Conservation (phyloP, 2,113 vertebrate species). For the Strix aluco region DNA sequence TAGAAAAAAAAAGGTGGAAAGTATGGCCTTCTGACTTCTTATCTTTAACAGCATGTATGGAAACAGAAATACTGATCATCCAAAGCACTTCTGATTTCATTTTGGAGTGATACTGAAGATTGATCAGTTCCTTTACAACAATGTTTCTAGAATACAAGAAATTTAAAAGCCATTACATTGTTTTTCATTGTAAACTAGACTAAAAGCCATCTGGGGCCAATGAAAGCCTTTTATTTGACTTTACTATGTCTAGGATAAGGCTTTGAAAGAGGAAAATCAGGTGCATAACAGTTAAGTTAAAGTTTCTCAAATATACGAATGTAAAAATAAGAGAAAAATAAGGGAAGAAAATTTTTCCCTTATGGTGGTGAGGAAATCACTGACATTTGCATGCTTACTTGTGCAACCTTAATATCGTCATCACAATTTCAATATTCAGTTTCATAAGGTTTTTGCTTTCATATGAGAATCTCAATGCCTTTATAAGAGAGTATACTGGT, state of each 20-base stretch:
- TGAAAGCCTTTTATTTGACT: background rate
- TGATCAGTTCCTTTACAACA: background rate
- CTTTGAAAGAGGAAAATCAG: background rate
- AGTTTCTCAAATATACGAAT: background rate
- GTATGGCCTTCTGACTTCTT: background rate
- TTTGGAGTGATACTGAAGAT: background rate
- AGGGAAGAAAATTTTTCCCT: background rate
- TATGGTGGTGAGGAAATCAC: background rate
- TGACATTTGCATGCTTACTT: constrained; percentile 42
- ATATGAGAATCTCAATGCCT: constrained; percentile 16
- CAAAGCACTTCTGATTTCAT: background rate
- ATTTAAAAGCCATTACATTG: background rate
- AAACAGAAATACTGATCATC: background rate
- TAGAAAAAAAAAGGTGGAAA: background rate
- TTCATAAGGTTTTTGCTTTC: constrained; percentile 17
- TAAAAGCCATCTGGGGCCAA: background rate
- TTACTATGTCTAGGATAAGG: background rate
- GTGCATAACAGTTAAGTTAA: background rate
- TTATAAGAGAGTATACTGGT: background rate
- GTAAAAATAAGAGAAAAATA: constrained; percentile 34
- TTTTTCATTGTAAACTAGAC: background rate
- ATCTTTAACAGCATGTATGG: background rate
- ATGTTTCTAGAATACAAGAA: background rate
- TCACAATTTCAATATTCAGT: background rate
- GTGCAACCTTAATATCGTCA: background rate